These are phyloP conservation scores for Geococcyx californianus DNA, from an alignment of 2,113 vertebrate species.

Conservation along the genomic window DNA sequence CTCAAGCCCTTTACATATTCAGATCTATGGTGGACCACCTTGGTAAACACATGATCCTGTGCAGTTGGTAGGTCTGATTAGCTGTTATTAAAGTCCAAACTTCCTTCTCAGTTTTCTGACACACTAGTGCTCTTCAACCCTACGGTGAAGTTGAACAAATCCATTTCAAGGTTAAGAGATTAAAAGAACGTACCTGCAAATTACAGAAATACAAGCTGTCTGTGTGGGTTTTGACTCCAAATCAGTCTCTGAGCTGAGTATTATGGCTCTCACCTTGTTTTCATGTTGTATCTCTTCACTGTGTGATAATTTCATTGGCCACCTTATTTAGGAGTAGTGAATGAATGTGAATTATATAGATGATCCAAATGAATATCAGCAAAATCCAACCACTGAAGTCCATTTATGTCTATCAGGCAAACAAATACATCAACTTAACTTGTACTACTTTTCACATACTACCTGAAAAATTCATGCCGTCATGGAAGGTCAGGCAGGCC, in stretches of 20 bases:
- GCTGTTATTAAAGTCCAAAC: neutral
- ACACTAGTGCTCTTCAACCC: neutral
- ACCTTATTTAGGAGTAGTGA: neutral
- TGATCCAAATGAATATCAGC: neutral
- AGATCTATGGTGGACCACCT: neutral
- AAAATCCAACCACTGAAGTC: neutral
- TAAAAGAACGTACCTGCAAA: neutral
- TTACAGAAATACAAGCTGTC: neutral
- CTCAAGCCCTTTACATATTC: neutral
- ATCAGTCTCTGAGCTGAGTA: neutral
- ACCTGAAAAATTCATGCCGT: neutral
- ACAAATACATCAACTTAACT: neutral
- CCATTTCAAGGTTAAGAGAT: neutral
- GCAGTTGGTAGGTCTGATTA: neutral
- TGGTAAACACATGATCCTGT: neutral
- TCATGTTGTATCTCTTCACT: neutral
- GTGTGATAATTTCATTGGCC: neutral
- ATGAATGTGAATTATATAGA: neutral
- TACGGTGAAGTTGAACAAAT: neutral
- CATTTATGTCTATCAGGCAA: neutral
- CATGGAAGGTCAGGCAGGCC: neutral
- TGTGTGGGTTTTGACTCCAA: neutral
- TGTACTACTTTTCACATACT: neutral
- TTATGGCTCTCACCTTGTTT: neutral
- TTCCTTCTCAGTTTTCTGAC: neutral